Percentiles rank a stretch among this genome's conserved stretches.
phyloP scores from a whole-genome alignment of 2,113 vertebrate species.

The Oceanites oceanicus region DNA sequence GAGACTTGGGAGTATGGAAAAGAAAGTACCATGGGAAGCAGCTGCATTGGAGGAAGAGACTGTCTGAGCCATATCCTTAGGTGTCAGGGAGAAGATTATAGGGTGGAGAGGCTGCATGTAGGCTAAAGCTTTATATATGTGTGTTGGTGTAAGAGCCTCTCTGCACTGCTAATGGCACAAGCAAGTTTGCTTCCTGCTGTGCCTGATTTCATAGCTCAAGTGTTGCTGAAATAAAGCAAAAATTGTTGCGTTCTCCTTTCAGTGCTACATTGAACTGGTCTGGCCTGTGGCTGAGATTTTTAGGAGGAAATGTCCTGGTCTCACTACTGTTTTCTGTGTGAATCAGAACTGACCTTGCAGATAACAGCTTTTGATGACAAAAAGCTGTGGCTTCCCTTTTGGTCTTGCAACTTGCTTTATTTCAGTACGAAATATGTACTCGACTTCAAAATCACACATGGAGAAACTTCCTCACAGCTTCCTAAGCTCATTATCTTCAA shows the following conservation, averaged over 20 bases:
- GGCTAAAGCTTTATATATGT: background rate
- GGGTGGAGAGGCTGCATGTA: background rate
- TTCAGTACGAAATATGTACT: background rate
- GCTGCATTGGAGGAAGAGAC: background rate
- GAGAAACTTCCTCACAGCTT: background rate
- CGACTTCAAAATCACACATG: background rate
- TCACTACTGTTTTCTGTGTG: background rate
- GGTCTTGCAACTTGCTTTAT: background rate
- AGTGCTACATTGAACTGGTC: background rate
- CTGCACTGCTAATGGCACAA: background rate
- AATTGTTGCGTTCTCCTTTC: background rate
- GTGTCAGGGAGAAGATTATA: background rate
- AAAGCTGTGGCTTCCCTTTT: background rate
- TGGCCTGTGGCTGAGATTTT: background rate
- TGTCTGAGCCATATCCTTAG: background rate
- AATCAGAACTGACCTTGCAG: background rate
- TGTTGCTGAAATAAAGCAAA: conserved; percentile 13
- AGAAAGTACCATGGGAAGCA: background rate
- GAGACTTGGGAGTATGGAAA: background rate
- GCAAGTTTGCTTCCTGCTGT: background rate
- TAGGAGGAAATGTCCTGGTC: background rate
- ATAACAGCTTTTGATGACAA: background rate
- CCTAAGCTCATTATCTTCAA: background rate
- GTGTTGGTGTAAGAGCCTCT: background rate
- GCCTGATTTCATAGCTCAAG: background rate